Conservation (phyloP, 1,140 invertebrate genomes). For the Coenobita brevimanus region DNA sequence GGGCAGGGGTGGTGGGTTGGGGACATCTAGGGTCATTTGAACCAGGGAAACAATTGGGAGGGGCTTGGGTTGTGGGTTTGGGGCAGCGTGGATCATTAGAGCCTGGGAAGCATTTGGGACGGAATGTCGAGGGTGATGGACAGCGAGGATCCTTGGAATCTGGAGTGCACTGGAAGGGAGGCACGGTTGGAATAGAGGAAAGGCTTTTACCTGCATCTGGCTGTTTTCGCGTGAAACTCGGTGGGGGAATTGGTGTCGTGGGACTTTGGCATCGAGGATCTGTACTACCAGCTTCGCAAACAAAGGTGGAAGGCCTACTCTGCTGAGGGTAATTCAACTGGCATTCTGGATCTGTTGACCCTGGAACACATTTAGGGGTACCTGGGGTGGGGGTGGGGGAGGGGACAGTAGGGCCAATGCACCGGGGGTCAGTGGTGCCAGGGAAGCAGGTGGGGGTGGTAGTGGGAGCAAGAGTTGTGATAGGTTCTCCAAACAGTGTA, state of each 20-base stretch:
- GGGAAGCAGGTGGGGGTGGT: constrained; percentile 46
- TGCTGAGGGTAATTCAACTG: constrained; percentile 34
- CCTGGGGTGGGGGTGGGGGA: constrained; percentile 1
- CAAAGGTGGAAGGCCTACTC: constrained; percentile 23
- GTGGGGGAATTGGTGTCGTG: not conserved
- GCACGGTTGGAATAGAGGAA: not conserved
- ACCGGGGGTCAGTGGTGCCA: constrained; percentile 49
- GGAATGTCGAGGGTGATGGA: constrained; percentile 5
- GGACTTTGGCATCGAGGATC: constrained; percentile 40
- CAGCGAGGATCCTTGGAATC: constrained; percentile 46
- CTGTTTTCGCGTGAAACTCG: not conserved
- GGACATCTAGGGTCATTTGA: constrained; percentile 45
- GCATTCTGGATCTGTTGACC: constrained; percentile 50
- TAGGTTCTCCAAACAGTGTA: constrained; percentile 66
- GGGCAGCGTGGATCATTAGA: constrained; percentile 44
- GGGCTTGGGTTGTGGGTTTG: constrained; percentile 36
- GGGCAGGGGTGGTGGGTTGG: constrained; percentile 42
- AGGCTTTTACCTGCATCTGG: not conserved
- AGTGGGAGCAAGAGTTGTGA: constrained; percentile 32
- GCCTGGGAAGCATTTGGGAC: constrained; percentile 29
- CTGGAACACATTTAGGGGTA: constrained; percentile 14
- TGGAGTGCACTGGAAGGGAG: constrained; percentile 12
- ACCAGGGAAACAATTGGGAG: constrained; percentile 31
- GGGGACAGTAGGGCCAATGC: constrained; percentile 6
- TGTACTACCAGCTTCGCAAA: constrained; percentile 44